Evolutionary conservation across 2,888 invertebrate genomes (phyloP).

Genomic region (Eilema sororculum): DNA sequence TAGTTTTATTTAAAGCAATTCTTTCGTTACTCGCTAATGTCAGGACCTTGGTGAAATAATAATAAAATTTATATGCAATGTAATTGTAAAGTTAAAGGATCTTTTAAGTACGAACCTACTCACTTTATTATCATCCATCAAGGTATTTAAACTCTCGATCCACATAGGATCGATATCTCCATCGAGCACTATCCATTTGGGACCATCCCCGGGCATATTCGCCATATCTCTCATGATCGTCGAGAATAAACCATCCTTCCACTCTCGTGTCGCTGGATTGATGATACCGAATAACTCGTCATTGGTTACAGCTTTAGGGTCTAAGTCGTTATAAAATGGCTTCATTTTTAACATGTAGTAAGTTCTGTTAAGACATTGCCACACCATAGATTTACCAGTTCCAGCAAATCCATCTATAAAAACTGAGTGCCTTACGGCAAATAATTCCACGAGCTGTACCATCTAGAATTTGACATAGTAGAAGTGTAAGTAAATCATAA

Average conservation of each 20-base stretch:
- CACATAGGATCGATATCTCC: conserved; percentile 99
- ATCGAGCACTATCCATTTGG: conserved; percentile 98
- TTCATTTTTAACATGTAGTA: conserved; percentile 93
- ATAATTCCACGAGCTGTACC: conserved; percentile 96
- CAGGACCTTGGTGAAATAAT: conserved; percentile 86
- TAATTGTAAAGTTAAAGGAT: background rate
- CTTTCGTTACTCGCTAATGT: conserved; percentile 98
- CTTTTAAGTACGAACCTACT: conserved; percentile 19
- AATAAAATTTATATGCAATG: background rate
- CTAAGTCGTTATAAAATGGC: conserved; percentile 95
- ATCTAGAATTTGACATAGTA: conserved; percentile 83
- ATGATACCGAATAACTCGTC: conserved; percentile 98
- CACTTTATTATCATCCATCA: conserved; percentile 99
- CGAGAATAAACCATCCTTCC: conserved; percentile 97
- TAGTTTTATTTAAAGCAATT: conserved; percentile 94
- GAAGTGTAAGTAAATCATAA: background rate
- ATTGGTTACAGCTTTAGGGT: conserved; percentile 98
- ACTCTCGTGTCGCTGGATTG: conserved; percentile 96
- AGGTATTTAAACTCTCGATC: conserved; percentile 98
- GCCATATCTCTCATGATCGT: conserved; percentile 97
- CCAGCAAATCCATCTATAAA: conserved; percentile 95
- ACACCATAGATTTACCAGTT: conserved; percentile 96
- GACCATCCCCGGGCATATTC: conserved; percentile 93
- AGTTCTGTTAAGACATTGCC: conserved; percentile 95
- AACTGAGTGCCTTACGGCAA: conserved; percentile 97